Evolutionary conservation across 2,888 invertebrate genomes (phyloP).

Genomic region (Rotaria magnacalcarata): DNA sequence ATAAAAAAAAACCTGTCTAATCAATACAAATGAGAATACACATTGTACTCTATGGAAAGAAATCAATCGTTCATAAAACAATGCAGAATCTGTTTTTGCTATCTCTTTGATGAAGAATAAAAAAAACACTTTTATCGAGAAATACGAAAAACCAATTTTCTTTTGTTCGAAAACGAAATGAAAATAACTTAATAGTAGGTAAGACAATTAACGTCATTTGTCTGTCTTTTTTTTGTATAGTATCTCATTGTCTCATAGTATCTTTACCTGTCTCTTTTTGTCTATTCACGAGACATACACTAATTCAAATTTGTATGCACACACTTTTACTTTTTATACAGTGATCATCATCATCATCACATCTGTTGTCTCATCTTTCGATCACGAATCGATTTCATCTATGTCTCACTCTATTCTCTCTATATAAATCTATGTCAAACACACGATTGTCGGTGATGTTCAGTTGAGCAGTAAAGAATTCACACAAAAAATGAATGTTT

Average conservation of each 20-base stretch:
- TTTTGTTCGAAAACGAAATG: not conserved
- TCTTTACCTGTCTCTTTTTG: not conserved
- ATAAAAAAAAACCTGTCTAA: not conserved
- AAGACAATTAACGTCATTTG: not conserved
- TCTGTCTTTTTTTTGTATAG: not conserved
- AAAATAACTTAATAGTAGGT: not conserved
- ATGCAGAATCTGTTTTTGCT: not conserved
- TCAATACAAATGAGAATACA: not conserved
- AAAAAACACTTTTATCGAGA: not conserved
- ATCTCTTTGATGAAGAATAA: not conserved
- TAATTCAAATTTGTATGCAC: conserved; percentile 5
- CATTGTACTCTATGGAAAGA: not conserved
- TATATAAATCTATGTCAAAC: conserved; percentile 18
- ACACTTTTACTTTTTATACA: not conserved
- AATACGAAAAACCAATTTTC: too few relatives aligned
- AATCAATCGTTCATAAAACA: too few relatives aligned
- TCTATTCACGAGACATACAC: not conserved
- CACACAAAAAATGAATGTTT: not conserved
- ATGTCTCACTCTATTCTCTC: not conserved
- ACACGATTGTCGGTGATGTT: not conserved
- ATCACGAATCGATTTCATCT: conserved; percentile 17
- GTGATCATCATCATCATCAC: not conserved
- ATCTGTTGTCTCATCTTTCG: conserved; percentile 20
- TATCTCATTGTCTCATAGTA: conserved; percentile 1
- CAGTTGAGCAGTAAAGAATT: conserved; percentile 14